These are phyloP conservation scores for Hoplodrina blanda DNA, from an alignment of 2,888 invertebrate species.

Conservation along the genomic window DNA sequence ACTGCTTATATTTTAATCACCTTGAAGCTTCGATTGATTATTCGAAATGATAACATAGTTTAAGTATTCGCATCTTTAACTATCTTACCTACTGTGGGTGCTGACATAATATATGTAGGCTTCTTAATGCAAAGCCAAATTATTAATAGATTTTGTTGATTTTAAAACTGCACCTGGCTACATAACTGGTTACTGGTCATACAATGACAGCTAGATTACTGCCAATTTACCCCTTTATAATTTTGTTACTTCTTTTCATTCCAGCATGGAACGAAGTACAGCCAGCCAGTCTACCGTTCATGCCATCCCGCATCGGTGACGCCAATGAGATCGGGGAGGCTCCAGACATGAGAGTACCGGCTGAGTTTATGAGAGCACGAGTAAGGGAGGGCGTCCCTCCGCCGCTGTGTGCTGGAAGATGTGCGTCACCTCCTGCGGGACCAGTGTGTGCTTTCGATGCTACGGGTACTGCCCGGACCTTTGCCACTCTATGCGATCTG, in stretches of 20 bases:
- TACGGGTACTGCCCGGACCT: conserved; percentile 89
- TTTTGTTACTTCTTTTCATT: conserved; percentile 51
- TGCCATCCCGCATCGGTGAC: conserved; percentile 76
- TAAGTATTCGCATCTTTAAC: no score
- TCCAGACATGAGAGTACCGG: conserved; percentile 70
- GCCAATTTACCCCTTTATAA: not conserved
- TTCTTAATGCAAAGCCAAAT: no score
- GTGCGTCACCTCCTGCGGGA: conserved; percentile 84
- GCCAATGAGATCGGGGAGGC: conserved; percentile 70
- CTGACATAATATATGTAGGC: no score
- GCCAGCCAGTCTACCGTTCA: conserved; percentile 79
- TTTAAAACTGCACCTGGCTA: not conserved
- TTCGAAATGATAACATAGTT: not conserved
- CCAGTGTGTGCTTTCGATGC: conserved; percentile 91
- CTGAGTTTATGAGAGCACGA: conserved; percentile 72
- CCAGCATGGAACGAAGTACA: conserved; percentile 80
- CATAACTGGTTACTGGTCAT: not conserved
- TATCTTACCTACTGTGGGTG: no score
- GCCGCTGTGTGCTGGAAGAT: conserved; percentile 83
- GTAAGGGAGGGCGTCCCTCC: conserved; percentile 85
- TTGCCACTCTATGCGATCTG: conserved; percentile 90
- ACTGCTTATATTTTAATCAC: conserved; percentile 7
- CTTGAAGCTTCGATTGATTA: conserved; percentile 3
- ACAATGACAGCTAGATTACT: not conserved
- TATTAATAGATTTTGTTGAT: not conserved